These are phyloP conservation scores for Lycia hirtaria DNA, from an alignment of 2,888 invertebrate species.

Conservation along the genomic window DNA sequence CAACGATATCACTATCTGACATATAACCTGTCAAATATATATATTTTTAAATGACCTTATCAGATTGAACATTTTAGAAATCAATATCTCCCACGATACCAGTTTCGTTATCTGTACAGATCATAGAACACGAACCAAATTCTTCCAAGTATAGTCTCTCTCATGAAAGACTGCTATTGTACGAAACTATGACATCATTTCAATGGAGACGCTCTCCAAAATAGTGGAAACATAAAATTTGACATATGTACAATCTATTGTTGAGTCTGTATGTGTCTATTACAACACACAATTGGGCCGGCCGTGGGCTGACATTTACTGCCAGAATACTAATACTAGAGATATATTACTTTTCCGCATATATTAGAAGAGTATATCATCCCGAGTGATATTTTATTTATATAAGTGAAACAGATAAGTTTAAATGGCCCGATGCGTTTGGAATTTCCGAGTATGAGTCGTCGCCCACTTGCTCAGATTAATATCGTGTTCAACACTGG, in stretches of 20 bases:
- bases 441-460: constrained; percentile 16
- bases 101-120: background rate
- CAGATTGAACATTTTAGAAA: background rate
- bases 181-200: constrained; percentile 41
- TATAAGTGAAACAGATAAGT: constrained; percentile 8
- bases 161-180: constrained; percentile 33
- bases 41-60: background rate
- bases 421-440: constrained; percentile 10
- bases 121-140: background rate
- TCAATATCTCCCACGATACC: constrained; percentile 4
- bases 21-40: background rate
- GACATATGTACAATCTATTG: constrained; percentile 40
- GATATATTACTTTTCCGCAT: constrained; percentile 41
- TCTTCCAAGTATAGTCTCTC: constrained; percentile 1
- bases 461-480: constrained; percentile 11
- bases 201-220: constrained; percentile 39
- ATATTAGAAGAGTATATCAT: constrained; percentile 37
- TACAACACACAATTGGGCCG: constrained; percentile 55
- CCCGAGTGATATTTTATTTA: constrained; percentile 18
- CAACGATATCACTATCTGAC: background rate
- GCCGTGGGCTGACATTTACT: constrained; percentile 56
- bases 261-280: constrained; percentile 38
- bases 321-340: constrained; percentile 53
- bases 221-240: constrained; percentile 44
- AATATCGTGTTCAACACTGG: constrained; percentile 5